Evolutionary conservation across 1,140 invertebrate species (phyloP).

Genomic region (Drosophila pectinifera): DNA sequence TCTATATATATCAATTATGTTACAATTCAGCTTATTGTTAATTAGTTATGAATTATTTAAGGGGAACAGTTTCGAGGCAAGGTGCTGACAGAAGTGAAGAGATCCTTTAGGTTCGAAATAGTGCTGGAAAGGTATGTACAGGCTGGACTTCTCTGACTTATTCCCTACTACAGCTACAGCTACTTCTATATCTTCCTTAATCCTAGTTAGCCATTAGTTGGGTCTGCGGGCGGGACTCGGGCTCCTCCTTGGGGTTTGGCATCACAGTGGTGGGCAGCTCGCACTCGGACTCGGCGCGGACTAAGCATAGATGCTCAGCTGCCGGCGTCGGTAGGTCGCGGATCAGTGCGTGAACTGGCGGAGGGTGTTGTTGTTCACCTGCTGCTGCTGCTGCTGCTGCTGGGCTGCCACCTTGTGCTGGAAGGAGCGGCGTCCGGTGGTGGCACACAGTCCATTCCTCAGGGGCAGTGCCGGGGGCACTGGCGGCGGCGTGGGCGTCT

Average conservation of each 20-base stretch:
- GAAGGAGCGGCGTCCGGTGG: conserved; percentile 75
- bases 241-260: conserved; percentile 44
- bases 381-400: conserved; percentile 27
- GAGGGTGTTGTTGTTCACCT: conserved; percentile 55
- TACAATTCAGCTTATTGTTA: conserved; percentile 45
- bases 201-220: conserved; percentile 14
- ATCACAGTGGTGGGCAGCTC: conserved; percentile 63
- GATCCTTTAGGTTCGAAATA: conserved; percentile 30
- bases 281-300: background rate
- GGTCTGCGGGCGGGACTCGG: background rate
- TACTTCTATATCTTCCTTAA: conserved; percentile 44
- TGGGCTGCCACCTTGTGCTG: conserved; percentile 57
- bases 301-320: conserved; percentile 77
- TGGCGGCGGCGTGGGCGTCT: conserved; percentile 80
- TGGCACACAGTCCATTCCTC: conserved; percentile 72
- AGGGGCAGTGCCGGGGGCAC: conserved; percentile 81
- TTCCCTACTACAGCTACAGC: conserved; percentile 28
- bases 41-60: conserved; percentile 16
- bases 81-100: conserved; percentile 30
- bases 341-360: conserved; percentile 77
- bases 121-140: conserved; percentile 29
- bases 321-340: conserved; percentile 71
- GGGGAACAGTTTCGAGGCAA: conserved; percentile 23
- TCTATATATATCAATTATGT: conserved; percentile 33
- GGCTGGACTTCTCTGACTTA: conserved; percentile 30